Percentiles rank a stretch among this genome's conserved stretches.
phyloP scores from a whole-genome alignment of 2,113 vertebrate genomes.

The Progne subis region DNA sequence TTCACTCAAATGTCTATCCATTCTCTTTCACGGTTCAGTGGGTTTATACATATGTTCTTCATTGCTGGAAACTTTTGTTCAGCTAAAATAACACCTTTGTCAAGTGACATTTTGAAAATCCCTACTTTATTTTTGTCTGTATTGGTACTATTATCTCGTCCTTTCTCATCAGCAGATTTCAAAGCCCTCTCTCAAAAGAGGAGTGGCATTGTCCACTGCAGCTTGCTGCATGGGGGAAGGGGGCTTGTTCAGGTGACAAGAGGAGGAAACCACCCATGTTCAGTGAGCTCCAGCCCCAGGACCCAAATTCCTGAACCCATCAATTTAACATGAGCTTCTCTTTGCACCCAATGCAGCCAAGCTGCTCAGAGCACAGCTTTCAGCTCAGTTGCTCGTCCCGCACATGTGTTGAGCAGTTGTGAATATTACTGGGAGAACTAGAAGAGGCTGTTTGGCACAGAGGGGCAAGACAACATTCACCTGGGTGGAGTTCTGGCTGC shows the following conservation, averaged over 20 bases:
- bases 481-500: neutral
- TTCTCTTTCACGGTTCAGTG: neutral
- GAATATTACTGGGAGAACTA: neutral
- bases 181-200: neutral
- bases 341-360: neutral
- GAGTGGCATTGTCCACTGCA: neutral
- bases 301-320: neutral
- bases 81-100: neutral
- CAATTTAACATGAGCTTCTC: neutral
- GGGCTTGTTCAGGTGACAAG: neutral
- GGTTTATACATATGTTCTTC: neutral
- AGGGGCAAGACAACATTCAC: neutral
- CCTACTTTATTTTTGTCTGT: neutral
- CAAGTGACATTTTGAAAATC: conserved; percentile 24
- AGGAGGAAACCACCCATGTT: neutral
- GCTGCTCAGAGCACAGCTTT: neutral
- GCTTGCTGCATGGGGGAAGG: neutral
- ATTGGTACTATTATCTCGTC: neutral
- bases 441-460: neutral
- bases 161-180: neutral
- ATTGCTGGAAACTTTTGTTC: conserved; percentile 30
- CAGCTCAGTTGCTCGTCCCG: neutral
- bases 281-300: neutral
- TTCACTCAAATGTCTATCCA: neutral
- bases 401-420: fast-evolving